Evolutionary conservation across 2,888 invertebrate species (phyloP), one percentile per base, ranked within the genome.

Genomic region (Dorcus hopei): DNA sequence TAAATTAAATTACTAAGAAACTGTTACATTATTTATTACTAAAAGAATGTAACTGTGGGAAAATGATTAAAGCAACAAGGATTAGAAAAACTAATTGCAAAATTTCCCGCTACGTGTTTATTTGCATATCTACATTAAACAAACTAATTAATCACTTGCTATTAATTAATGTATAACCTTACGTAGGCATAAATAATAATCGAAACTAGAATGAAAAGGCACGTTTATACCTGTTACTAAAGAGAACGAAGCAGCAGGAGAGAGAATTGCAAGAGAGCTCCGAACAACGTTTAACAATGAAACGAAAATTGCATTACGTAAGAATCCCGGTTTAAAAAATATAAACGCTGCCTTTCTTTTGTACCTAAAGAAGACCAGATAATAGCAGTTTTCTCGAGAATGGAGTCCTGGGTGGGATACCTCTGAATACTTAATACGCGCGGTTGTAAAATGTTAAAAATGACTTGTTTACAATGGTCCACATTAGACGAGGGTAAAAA

Each of bases 401-500:
- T 48, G 26, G 26, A n/a, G 14, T 45, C 14, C 45, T 38, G 49
- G 14, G 49, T 14, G 49, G 54, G 53, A 54, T 61, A 59, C 63
- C 63, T 61, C 61, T 57, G 63, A 58, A 45, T 60, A 57, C 57
- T 59, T 65, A 63, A 62, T 63, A 63, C 60, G 62, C 61, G 61
- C 57, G 60, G 63, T 66, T 66, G 67, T 67, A 67, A 67, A 65
- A 64, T 64, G 61, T 61, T 65, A 65, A 68, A 69, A 70, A 62
- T 68, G 64, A 67, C 68, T 66, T 72, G 72, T 73, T 73, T 72
- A 73, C 73, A 74, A 73, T 72, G 65, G 68, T 59, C 67, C 63
- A 65, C 59, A 59, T 68, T 68, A 70, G 67, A 70, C 69, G 70
- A 70, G 71, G 72, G 71, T 70, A 68, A 65, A 69, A 70, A 72